Conservation (phyloP, 1,140 invertebrate genomes). For the Drosophila novamexicana region DNA sequence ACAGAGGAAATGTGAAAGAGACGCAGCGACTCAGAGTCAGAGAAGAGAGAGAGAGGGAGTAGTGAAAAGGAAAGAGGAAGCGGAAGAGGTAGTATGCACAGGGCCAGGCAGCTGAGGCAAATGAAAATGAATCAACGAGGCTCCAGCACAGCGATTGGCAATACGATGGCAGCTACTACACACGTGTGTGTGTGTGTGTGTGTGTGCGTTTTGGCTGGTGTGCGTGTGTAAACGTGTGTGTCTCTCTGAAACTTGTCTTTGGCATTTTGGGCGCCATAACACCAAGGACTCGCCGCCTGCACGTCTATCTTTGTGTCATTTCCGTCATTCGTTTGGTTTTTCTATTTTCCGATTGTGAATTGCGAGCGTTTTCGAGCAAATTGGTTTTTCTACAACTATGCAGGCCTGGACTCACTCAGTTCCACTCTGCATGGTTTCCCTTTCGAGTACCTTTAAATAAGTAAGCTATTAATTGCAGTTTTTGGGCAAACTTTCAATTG, state of each 20-base stretch:
- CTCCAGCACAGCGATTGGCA: conserved; percentile 20
- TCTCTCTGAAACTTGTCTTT: conserved; percentile 37
- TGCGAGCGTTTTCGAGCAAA: conserved; percentile 4
- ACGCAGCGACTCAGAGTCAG: neutral
- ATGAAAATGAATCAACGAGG: conserved; percentile 32
- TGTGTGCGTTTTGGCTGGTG: neutral
- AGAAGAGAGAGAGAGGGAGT: neutral
- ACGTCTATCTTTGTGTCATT: neutral
- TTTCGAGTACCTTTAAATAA: no score
- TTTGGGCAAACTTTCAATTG: no score
- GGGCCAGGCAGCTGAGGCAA: conserved; percentile 9
- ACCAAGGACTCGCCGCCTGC: neutral
- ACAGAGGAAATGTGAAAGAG: neutral
- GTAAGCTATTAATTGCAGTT: no score
- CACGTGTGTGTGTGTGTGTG: neutral
- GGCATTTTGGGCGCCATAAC: conserved; percentile 6
- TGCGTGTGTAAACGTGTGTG: neutral
- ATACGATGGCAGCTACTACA: conserved; percentile 16
- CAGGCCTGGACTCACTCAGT: no score
- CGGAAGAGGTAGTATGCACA: neutral
- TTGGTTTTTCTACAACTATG: neutral
- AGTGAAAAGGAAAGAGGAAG: neutral
- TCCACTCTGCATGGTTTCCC: no score
- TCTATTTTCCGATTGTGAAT: conserved; percentile 3
- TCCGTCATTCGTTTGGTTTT: neutral